phyloP scores from a whole-genome alignment of 2,113 vertebrate species.

The Cygnus buccinator region DNA sequence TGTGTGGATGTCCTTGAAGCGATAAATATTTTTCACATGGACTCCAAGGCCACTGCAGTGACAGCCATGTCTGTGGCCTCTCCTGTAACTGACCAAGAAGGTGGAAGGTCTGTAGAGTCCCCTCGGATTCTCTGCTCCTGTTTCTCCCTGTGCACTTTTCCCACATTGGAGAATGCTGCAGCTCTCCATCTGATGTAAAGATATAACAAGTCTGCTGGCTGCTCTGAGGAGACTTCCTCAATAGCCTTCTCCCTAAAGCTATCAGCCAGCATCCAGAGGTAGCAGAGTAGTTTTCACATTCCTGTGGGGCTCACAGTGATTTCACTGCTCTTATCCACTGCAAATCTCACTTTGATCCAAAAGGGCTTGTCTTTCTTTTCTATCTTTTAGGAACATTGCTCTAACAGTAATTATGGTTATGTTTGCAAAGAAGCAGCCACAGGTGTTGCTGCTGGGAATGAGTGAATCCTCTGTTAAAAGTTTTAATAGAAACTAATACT shows the following conservation, averaged over 20 bases:
- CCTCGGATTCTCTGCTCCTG: background rate
- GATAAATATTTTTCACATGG: background rate
- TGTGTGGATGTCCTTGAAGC: background rate
- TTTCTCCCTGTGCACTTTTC: background rate
- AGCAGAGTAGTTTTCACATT: background rate
- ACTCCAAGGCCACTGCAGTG: background rate
- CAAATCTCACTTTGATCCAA: background rate
- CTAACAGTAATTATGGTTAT: background rate
- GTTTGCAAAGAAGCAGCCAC: background rate
- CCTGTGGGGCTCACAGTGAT: background rate
- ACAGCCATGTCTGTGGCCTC: rapidly evolving
- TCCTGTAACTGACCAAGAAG: background rate
- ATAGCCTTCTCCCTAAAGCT: background rate
- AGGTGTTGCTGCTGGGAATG: background rate
- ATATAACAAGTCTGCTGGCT: background rate
- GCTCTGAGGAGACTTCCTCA: background rate
- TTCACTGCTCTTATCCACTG: background rate
- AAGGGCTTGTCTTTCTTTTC: background rate
- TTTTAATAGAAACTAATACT: slow-evolving; percentile 29
- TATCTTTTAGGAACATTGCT: background rate
- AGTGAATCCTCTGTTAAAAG: background rate
- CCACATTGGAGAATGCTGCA: background rate
- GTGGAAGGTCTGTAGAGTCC: background rate
- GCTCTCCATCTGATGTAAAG: background rate
- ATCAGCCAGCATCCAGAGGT: background rate